Conservation (phyloP, 2,113 vertebrate species). For the Macroglossus sobrinus region DNA sequence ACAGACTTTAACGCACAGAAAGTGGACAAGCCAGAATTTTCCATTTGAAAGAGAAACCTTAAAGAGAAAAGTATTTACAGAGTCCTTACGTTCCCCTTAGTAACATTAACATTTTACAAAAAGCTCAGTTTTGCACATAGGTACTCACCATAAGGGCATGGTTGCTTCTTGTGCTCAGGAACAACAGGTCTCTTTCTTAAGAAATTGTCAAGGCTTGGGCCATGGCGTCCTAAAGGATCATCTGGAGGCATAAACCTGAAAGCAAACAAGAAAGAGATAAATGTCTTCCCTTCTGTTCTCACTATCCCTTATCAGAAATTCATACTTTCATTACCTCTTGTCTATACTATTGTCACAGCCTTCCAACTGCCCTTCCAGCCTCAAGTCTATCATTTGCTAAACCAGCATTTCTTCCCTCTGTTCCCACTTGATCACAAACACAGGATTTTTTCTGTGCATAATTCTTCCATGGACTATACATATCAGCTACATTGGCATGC, state of each 20-base stretch:
- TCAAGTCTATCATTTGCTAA: background rate
- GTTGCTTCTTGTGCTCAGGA: slow-evolving; percentile 98
- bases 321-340: background rate
- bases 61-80: slow-evolving; percentile 23
- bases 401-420: background rate
- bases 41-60: slow-evolving; percentile 25
- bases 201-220: slow-evolving; percentile 98
- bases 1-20: slow-evolving; percentile 42
- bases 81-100: slow-evolving; percentile 20
- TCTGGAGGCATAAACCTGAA: slow-evolving; percentile 98
- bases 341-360: background rate
- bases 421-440: background rate
- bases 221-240: slow-evolving; percentile 97
- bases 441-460: background rate
- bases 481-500: background rate
- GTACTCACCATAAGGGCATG: slow-evolving; percentile 97
- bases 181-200: slow-evolving; percentile 95
- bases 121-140: background rate
- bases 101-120: background rate
- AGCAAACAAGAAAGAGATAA: slow-evolving; percentile 39
- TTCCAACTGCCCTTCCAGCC: slow-evolving; percentile 5
- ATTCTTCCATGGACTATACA: background rate
- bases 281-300: background rate
- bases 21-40: slow-evolving; percentile 2
- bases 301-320: background rate